Evolutionary conservation across 2,888 invertebrate species (phyloP), one percentile per base, ranked within the genome.

Genomic region (Drosophila barbarae): DNA sequence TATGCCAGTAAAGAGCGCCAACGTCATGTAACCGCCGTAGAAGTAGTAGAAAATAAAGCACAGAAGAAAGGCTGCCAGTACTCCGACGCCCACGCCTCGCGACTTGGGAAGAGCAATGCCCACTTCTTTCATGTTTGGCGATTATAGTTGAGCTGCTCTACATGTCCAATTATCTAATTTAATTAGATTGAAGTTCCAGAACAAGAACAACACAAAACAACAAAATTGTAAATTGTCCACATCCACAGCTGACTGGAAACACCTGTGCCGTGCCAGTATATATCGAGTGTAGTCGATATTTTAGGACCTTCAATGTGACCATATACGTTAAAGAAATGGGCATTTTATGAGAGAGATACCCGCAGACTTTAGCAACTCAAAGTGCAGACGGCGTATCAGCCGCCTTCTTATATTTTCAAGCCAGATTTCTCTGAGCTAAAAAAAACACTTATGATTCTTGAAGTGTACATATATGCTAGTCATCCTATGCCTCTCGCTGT

Each of bases 11-110:
- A 96, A 91, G 56, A 96, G 91, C 36, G 92, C 88, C 72, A 95
- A 92, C 18, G 95, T 94, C 73, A 94, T 90, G 61, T 94, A 86
- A 78, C 94, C 94, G 56, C 96, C 96, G 89, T 95, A 95, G 76
- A 95, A 92, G 93, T 95, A 96, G 90, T 95, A 96, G 46, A 95
- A 91, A 72, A 96, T 87, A 80, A 96, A 92, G 87, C 95, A 93
- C 54, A 93, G 91, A 58, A 96, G 91, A 73, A 95, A 90, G 60
- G 94, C 94, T 61, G 94, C 91, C 36, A 94, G 93, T 47, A 94
- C 93, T 67, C 95, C 92, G 56, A 94, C 93, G 95, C 96, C 96
- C 83, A 96, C 93, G 89, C 93, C 93, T n/a, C 88, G 86, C 30
- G 86, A 86, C 49, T 84, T 85, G 57, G 88, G 88, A 70, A 88